Conservation (phyloP, 2,888 invertebrate genomes). For the Ennomos quercinarius region DNA sequence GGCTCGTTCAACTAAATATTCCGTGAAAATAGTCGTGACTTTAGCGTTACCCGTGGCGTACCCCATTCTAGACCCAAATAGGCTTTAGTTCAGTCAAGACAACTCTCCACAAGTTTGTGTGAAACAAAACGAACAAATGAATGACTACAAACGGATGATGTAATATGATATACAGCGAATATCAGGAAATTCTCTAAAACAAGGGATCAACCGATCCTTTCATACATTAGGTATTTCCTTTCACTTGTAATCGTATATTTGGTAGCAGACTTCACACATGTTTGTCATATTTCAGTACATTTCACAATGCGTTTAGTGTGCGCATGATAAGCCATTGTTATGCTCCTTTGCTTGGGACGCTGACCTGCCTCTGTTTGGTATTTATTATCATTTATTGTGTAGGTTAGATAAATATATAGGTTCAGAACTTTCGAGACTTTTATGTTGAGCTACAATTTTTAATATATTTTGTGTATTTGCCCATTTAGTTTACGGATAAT, state of each 20-base stretch:
- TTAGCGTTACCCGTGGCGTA: no score
- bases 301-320: slow-evolving; percentile 2
- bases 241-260: slow-evolving; percentile 5
- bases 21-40: no score
- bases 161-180: neutral
- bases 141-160: no score
- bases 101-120: no score
- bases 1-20: no score
- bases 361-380: slow-evolving; percentile 7
- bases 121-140: no score
- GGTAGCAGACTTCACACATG: neutral
- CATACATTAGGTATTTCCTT: slow-evolving; percentile 8
- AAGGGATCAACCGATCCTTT: neutral
- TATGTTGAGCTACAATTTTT: no score
- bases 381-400: slow-evolving; percentile 3
- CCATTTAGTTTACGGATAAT: no score
- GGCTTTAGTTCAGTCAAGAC: no score
- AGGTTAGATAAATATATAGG: no score
- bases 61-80: no score
- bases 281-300: slow-evolving; percentile 7
- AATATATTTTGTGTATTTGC: no score
- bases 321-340: slow-evolving; percentile 18
- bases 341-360: slow-evolving; percentile 3
- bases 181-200: neutral
- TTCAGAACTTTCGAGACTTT: neutral